A percentile compares a stretch with the other conserved stretches of the same genome.
These are phyloP conservation scores for Archocentrus centrarchus DNA, from an alignment of 2,113 vertebrate genomes.

Conservation along the genomic window DNA sequence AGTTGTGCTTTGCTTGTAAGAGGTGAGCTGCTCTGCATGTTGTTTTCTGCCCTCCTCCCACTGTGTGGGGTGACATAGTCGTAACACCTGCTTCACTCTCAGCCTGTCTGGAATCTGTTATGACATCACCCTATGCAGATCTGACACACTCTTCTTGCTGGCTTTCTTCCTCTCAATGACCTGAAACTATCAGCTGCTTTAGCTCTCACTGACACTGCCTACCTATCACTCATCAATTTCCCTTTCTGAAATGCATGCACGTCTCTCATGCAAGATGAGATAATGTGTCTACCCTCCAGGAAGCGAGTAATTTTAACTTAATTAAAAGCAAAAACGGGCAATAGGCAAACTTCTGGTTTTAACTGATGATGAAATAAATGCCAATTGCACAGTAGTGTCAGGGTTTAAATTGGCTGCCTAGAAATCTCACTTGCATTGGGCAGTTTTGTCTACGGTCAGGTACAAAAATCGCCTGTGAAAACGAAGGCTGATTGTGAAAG, in stretches of 20 bases:
- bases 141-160: conserved; percentile 38
- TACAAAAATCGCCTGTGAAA: neutral
- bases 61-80: conserved; percentile 32
- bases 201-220: conserved; percentile 3
- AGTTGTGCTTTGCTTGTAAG: neutral
- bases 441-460: neutral
- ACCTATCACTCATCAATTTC: neutral
- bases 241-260: conserved; percentile 19
- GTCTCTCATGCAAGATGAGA: conserved; percentile 53
- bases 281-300: neutral
- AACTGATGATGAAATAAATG: neutral
- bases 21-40: neutral
- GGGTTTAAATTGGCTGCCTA: neutral
- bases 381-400: neutral
- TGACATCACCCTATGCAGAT: conserved; percentile 65
- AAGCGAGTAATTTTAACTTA: neutral
- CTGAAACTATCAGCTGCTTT: neutral
- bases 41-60: conserved; percentile 11
- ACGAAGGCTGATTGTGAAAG: conserved; percentile 2
- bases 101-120: conserved; percentile 73
- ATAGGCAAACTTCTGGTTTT: neutral
- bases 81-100: conserved; percentile 77
- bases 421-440: neutral
- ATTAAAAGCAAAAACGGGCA: neutral
- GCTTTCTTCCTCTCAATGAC: neutral